These are phyloP conservation scores for Scaeva pyrastri DNA, from an alignment of 2,888 invertebrate genomes.

Conservation along the genomic window DNA sequence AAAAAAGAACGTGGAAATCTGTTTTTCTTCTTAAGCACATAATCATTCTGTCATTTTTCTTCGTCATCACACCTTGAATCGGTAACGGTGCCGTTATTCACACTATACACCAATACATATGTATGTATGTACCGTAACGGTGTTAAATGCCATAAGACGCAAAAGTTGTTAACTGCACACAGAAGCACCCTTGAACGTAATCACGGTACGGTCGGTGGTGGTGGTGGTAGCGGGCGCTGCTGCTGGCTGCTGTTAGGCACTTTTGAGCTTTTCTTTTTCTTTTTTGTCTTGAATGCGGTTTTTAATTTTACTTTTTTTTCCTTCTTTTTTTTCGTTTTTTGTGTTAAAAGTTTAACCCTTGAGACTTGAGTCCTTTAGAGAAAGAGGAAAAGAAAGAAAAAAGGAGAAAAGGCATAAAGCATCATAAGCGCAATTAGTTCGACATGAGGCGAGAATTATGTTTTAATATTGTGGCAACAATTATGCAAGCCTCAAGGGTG, in stretches of 20 bases:
- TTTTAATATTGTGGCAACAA: constrained; percentile 23
- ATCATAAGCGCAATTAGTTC: constrained; percentile 13
- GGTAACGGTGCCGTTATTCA: not conserved
- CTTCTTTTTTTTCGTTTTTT: not conserved
- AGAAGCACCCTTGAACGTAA: constrained; percentile 17
- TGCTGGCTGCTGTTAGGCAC: constrained; percentile 8
- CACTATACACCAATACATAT: not conserved
- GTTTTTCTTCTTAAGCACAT: not conserved
- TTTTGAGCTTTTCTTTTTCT: not conserved
- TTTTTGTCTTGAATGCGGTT: not conserved
- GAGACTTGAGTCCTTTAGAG: constrained; percentile 22
- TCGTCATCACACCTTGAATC: not conserved
- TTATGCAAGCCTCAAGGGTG: constrained; percentile 7
- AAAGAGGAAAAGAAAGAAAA: not conserved
- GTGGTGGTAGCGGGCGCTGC: too few relatives aligned
- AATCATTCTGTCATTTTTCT: not conserved
- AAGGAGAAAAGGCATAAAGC: not conserved
- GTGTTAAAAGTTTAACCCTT: constrained; percentile 6
- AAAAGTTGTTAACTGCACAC: constrained; percentile 16
- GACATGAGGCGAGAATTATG: constrained; percentile 10
- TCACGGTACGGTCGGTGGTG: too few relatives aligned
- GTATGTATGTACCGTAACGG: too few relatives aligned
- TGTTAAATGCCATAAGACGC: not conserved
- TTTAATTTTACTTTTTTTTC: not conserved
- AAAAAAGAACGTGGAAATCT: not conserved